Evolutionary conservation across 2,888 invertebrate species (phyloP), one percentile per base, ranked within the genome.

Genomic region (Callinectes sapidus): DNA sequence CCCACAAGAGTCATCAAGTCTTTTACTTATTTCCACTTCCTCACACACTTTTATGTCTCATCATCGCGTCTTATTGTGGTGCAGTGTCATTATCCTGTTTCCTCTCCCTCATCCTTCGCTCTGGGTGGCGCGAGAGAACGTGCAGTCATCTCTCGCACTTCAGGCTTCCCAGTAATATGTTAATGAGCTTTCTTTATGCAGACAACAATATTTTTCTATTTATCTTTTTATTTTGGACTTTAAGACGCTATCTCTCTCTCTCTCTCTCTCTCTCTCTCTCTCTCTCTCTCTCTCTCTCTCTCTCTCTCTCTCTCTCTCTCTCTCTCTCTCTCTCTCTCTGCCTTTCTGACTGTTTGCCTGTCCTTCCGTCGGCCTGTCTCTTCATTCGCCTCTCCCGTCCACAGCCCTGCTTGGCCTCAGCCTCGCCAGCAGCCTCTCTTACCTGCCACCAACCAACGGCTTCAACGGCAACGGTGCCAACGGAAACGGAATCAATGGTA

Each of bases 401-500:
- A 28, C 71, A 71, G 71, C 71, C 71, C 71, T 71, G n/a, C 71
- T 71, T 28, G 71, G 71, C 71, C 71, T 71, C 71, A 71, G 71
- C 28, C 28, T 71, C 28, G 71, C 71, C 71, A 71, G 71, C 28
- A 71, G 10, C 28, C 71, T 71, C 28, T 48, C 16, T 55, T 85
- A 85, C n/a, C 90, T 85, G 10, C 13, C 81, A 16, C 85, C 85
- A 14, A 85, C 54, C 48, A 86, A 90, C 23, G 85, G 90, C 28
- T 54, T 85, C 55, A 86, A 86, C 39, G 90, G 90, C 5, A 90
- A 90, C 61, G 90, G 90, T 32, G 6, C 66, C 71, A 71, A 81
- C 81, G 81, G 81, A 3, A 81, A 32, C 81, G 71, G 71, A 14
- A 8, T 71, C 23, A n/a, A n/a, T 6, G 66, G 61, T 18, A 61